Evolutionary conservation across 2,888 invertebrate genomes (phyloP).

Genomic region (Rhagophthalmus giganteus): DNA sequence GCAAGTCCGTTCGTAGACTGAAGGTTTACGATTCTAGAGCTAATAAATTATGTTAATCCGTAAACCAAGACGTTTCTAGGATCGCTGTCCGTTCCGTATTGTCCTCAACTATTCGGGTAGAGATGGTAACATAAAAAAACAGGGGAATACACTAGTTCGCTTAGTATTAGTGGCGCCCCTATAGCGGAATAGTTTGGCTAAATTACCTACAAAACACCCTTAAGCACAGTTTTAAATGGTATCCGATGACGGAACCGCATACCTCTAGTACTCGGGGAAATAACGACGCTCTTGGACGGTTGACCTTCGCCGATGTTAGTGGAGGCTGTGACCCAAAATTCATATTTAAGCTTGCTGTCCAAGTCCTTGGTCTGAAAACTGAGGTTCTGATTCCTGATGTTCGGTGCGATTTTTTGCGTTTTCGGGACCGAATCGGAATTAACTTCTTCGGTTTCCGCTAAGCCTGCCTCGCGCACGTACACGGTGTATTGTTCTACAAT

Average conservation of each 20-base stretch:
- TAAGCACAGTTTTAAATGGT: too few relatives aligned
- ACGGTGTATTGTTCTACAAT: conserved; percentile 91
- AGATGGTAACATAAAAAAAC: too few relatives aligned
- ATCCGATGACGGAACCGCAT: conserved; percentile 24
- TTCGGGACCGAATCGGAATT: conserved; percentile 67
- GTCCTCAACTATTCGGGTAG: too few relatives aligned
- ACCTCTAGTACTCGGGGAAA: conserved; percentile 83
- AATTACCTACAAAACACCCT: too few relatives aligned
- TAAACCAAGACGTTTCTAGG: too few relatives aligned
- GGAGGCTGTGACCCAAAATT: conserved; percentile 94
- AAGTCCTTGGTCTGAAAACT: conserved; percentile 86
- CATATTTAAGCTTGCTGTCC: conserved; percentile 79
- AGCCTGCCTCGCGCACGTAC: conserved; percentile 72
- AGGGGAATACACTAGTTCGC: too few relatives aligned
- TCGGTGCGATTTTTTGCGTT: conserved; percentile 77
- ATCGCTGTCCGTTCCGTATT: too few relatives aligned
- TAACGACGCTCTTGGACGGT: conserved; percentile 82
- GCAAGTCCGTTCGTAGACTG: too few relatives aligned
- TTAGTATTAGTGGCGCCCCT: too few relatives aligned
- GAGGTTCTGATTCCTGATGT: conserved; percentile 66
- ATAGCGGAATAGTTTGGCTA: too few relatives aligned
- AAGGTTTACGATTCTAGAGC: too few relatives aligned
- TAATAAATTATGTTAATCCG: too few relatives aligned
- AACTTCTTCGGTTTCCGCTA: conserved; percentile 41
- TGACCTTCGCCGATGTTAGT: conserved; percentile 94